A percentile compares a stretch with the other conserved stretches of the same genome.
phyloP scores from a whole-genome alignment of 2,888 invertebrate genomes.

The Schrankia costaestrigalis region DNA sequence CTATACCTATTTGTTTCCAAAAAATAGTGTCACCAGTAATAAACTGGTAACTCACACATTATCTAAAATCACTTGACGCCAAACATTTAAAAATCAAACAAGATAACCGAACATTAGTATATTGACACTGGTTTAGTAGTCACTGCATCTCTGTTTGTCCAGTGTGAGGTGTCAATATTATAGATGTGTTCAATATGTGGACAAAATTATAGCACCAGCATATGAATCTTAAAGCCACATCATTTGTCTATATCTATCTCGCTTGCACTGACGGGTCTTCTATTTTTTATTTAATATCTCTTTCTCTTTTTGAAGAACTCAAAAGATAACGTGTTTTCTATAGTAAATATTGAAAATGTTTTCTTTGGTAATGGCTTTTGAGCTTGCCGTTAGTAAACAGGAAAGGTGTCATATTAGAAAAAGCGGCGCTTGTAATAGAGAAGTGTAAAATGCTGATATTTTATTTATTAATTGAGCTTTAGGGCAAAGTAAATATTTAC shows the following conservation, averaged over 20 bases:
- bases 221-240: no score
- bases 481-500: not conserved
- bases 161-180: constrained; percentile 26
- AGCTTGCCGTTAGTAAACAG: constrained; percentile 15
- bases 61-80: constrained; percentile 11
- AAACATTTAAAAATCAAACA: constrained; percentile 26
- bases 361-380: constrained; percentile 28
- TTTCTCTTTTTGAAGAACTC: no score
- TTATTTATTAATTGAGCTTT: not conserved
- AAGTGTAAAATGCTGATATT: not conserved
- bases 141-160: constrained; percentile 9
- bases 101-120: constrained; percentile 24
- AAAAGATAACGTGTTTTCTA: no score
- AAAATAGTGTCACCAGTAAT: no score
- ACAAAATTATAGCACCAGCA: constrained; percentile 17
- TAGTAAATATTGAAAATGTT: no score
- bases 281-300: no score
- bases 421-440: constrained; percentile 2
- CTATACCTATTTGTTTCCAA: no score
- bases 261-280: no score
- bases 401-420: constrained; percentile 8
- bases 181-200: constrained; percentile 26
- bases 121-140: constrained; percentile 14
- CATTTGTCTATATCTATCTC: no score
- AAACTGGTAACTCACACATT: no score